A percentile compares a stretch with the other conserved stretches of the same genome.
phyloP scores from a whole-genome alignment of 2,113 vertebrate species.

The Pongo pygmaeus region DNA sequence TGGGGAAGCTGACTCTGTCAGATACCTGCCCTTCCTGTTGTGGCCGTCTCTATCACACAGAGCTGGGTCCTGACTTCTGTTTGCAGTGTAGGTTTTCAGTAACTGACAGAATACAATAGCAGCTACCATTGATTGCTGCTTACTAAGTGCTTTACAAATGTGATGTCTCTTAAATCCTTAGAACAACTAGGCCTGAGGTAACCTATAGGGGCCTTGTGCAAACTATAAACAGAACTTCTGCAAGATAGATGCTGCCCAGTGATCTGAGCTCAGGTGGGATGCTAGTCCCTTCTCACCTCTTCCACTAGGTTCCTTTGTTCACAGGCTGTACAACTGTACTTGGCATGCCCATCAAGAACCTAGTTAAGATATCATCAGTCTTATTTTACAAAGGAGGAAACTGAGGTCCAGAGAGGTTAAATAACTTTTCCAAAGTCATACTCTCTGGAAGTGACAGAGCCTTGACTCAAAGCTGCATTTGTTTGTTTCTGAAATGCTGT shows the following conservation, averaged over 20 bases:
- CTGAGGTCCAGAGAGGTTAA: neutral
- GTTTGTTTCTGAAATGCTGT: neutral
- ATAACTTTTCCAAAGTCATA: neutral
- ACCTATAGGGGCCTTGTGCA: neutral
- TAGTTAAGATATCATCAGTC: neutral
- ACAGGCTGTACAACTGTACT: neutral
- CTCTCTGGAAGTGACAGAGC: neutral
- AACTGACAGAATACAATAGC: neutral
- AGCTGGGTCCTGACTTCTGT: neutral
- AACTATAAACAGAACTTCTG: neutral
- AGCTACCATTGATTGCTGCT: neutral
- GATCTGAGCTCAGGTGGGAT: neutral
- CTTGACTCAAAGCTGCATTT: neutral
- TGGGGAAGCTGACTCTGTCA: neutral
- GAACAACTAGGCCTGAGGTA: neutral
- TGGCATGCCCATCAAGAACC: neutral
- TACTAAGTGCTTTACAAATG: neutral
- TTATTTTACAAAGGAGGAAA: neutral
- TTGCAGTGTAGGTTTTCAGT: neutral
- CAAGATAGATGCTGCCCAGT: neutral
- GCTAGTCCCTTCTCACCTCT: neutral
- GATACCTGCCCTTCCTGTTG: neutral
- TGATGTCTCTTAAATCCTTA: neutral
- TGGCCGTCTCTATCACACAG: neutral
- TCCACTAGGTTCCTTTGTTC: neutral